Evolutionary conservation across 2,113 vertebrate species (phyloP).

Genomic region (Melanerpes aurifrons): DNA sequence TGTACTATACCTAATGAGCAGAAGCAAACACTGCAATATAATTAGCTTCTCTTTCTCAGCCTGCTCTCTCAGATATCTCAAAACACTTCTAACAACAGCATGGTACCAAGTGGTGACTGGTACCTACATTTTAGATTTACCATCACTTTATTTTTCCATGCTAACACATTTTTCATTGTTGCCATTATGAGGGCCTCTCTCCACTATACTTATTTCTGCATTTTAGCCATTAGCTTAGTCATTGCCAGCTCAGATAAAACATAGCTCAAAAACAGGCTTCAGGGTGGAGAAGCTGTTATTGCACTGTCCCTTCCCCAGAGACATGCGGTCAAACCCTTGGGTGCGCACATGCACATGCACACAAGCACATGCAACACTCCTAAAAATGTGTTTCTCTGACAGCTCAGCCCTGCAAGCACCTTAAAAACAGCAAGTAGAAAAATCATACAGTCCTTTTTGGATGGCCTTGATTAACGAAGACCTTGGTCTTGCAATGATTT

Average conservation of each 20-base stretch:
- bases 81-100: constrained; percentile 61
- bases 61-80: constrained; percentile 52
- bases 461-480: neutral
- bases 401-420: neutral
- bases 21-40: constrained; percentile 67
- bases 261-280: neutral
- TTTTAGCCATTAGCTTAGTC: neutral
- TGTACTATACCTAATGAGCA: constrained; percentile 66
- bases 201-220: neutral
- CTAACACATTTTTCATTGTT: constrained; percentile 47
- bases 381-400: neutral
- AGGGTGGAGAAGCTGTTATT: neutral
- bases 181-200: neutral
- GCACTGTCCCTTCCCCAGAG: neutral
- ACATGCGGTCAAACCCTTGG: neutral
- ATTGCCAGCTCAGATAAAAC: constrained; percentile 8
- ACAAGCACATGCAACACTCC: neutral
- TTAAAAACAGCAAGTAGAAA: neutral
- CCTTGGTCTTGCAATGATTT: neutral
- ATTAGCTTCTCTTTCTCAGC: constrained; percentile 68
- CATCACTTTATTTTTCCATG: constrained; percentile 34
- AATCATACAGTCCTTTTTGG: neutral
- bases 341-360: neutral
- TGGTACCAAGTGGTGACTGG: constrained; percentile 57
- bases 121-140: constrained; percentile 58